phyloP scores from a whole-genome alignment of 2,888 invertebrate genomes.

The Strigamia transsilvanica region DNA sequence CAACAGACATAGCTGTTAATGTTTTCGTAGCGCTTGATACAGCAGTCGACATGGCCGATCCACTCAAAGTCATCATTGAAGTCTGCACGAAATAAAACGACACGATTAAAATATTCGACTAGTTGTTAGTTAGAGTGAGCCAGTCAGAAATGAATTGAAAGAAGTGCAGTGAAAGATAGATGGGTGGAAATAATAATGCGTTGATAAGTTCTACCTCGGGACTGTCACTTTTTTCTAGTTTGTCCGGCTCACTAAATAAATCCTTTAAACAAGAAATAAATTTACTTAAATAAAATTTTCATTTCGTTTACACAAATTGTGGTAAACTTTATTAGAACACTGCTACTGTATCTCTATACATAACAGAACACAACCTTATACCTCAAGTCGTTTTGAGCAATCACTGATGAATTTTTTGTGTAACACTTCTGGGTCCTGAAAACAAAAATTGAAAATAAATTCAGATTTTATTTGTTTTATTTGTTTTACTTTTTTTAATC shows the following conservation, averaged over 20 bases:
- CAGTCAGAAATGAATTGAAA: constrained; percentile 5
- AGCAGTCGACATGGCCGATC: constrained; percentile 62
- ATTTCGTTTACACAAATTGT: not conserved
- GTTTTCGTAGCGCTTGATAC: constrained; percentile 64
- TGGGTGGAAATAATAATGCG: constrained; percentile 37
- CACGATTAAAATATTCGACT: not conserved
- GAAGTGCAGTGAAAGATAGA: constrained; percentile 33
- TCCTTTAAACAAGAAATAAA: constrained; percentile 51
- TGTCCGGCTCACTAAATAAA: constrained; percentile 48
- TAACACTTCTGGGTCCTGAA: constrained; percentile 63
- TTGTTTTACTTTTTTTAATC: constrained; percentile 62
- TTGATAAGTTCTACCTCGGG: constrained; percentile 49
- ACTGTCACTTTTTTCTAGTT: constrained; percentile 33
- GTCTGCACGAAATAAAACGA: constrained; percentile 58
- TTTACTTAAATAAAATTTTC: constrained; percentile 30
- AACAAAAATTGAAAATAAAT: not conserved
- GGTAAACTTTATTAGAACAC: too few relatives aligned
- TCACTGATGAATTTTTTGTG: constrained; percentile 66
- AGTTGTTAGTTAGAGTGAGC: not conserved
- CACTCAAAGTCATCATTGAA: constrained; percentile 63
- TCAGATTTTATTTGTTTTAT: not conserved
- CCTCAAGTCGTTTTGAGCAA: constrained; percentile 65
- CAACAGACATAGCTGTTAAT: constrained; percentile 64
- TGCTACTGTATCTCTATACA: not conserved
- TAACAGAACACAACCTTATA: constrained; percentile 52